Percentiles rank a stretch among this genome's conserved stretches.
These are phyloP conservation scores for Apus apus DNA, from an alignment of 2,113 vertebrate species.

Conservation along the genomic window DNA sequence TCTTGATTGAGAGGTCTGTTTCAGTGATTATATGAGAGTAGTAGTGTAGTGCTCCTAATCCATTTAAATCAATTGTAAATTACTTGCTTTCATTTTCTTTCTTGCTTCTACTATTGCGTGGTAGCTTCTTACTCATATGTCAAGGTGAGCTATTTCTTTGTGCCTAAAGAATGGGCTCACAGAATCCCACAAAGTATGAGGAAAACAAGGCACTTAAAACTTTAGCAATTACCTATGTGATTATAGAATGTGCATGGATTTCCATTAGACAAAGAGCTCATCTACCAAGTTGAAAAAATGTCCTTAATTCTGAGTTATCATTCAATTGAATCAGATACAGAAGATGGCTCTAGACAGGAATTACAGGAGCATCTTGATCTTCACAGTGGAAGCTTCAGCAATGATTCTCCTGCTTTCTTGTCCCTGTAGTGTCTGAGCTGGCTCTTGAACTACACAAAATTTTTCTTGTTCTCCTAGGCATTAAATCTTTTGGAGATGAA, in stretches of 20 bases:
- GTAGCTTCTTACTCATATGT: background rate
- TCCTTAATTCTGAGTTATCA: background rate
- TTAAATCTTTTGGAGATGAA: background rate
- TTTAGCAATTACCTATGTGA: background rate
- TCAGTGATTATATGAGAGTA: background rate
- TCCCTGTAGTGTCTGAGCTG: fast-evolving
- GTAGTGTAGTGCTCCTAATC: background rate
- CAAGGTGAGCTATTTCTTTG: background rate
- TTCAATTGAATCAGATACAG: background rate
- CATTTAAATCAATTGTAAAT: conserved; percentile 37
- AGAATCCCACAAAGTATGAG: background rate
- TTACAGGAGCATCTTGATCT: background rate
- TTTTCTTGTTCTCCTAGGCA: background rate
- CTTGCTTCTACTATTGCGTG: background rate
- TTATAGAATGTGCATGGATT: background rate
- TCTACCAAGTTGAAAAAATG: background rate
- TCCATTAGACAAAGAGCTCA: background rate
- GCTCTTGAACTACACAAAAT: background rate
- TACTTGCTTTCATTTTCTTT: conserved; percentile 5
- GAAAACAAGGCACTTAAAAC: background rate
- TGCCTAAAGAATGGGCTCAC: background rate
- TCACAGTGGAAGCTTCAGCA: background rate
- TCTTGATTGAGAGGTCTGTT: conserved; percentile 31
- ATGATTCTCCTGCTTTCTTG: background rate
- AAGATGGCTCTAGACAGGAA: background rate